Evolutionary conservation across 2,113 vertebrate species (phyloP), one percentile per base, ranked within the genome.

Genomic region (Oncorhynchus tshawytscha): DNA sequence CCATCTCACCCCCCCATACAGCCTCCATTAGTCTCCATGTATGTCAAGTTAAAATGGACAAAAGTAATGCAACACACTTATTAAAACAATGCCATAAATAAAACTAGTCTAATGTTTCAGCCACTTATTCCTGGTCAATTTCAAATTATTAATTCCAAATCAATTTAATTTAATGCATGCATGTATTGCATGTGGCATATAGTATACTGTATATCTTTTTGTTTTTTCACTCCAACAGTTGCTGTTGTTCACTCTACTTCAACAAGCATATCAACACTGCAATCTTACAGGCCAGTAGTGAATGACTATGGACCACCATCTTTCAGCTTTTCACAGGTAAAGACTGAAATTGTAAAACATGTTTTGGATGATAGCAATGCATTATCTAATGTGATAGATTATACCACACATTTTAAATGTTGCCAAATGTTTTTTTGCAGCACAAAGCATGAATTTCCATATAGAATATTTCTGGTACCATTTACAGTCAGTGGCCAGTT

Each of bases 261-360:
- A 54, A 94, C 94, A 18, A 94, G 94, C 34, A 94, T 96, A 94
- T 94, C 93, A 1, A 90, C 94, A 0, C 89, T 94, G 0, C 95
- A 95, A 1, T 85, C 88, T 3, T 96, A 95, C 73, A 92, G 95
- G 29, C 96, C 96, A 64, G 90, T 96, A 75, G 89, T 96, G 79
- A 96, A 95, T 24, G 96, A 96, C 87, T 96, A 95, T 0, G 96
- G 96, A 49, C 95, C 95, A 5, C 96, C 96, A 0, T 96, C 96
- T 16, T 86, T 96, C 71, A 95, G 96, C 79, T 96, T 96, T 20
- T 92, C 94, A 49, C 95, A 95, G 89, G 95, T 70, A 48, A 49
- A 9, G n/a, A 22, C n/a, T 22, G 59, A 62, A 9, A 68, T 68
- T 8, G 2, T 68, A 18, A 68, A 68, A 29, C 5, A 68, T 68